Evolutionary conservation across 2,113 vertebrate species (phyloP).

Genomic region (Otocyon megalotis): DNA sequence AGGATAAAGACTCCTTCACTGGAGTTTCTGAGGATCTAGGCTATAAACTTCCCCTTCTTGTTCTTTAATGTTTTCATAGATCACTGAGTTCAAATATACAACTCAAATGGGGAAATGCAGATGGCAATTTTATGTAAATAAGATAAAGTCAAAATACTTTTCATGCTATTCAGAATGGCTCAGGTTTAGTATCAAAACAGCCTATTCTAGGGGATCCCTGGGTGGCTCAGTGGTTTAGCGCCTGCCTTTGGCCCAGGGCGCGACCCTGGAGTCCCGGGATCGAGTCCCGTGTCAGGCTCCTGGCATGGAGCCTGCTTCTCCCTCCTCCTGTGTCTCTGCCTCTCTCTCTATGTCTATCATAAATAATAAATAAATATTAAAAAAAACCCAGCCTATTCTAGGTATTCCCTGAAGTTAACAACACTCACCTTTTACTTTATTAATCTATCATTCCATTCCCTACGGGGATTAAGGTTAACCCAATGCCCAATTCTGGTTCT

Average conservation of each 20-base stretch:
- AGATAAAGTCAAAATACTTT: neutral
- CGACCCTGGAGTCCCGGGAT: too few relatives aligned
- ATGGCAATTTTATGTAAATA: neutral
- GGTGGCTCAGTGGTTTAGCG: too few relatives aligned
- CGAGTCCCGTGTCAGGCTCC: too few relatives aligned
- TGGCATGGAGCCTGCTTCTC: too few relatives aligned
- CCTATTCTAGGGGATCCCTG: neutral
- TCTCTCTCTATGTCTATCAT: too few relatives aligned
- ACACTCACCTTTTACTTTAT: constrained; percentile 15
- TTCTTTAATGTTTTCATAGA: neutral
- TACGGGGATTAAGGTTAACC: neutral
- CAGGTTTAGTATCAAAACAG: neutral
- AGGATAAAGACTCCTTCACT: neutral
- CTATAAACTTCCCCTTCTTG: neutral
- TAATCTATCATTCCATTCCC: neutral
- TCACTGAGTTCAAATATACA: neutral
- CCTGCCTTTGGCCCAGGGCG: too few relatives aligned
- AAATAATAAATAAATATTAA: too few relatives aligned
- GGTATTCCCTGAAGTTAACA: neutral
- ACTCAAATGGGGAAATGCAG: neutral
- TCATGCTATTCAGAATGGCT: neutral
- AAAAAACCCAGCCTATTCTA: neutral
- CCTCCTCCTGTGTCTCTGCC: too few relatives aligned
- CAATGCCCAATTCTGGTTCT: neutral
- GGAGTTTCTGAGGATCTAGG: neutral